Evolutionary conservation across 2,888 invertebrate species (phyloP).

Genomic region (Galerucella nymphaeae): DNA sequence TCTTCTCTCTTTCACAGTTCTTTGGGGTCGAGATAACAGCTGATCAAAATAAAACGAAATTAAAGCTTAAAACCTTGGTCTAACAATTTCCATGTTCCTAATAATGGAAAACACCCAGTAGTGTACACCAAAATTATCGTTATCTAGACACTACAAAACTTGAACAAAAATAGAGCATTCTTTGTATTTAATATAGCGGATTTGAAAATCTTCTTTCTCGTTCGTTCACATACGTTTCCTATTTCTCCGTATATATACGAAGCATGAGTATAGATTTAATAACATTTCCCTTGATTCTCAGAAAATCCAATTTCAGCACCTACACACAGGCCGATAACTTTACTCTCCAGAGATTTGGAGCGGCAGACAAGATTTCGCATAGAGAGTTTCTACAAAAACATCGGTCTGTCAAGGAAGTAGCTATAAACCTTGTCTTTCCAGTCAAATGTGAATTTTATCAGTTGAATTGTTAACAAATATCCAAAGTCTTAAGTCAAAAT

Average conservation of each 20-base stretch:
- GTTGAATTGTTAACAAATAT: not conserved
- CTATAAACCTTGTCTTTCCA: slow-evolving; percentile 13
- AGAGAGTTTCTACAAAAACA: not conserved
- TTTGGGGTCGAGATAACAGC: no score
- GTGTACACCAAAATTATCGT: no score
- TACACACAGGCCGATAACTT: slow-evolving; percentile 29
- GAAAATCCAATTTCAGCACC: slow-evolving; percentile 32
- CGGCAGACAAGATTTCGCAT: slow-evolving; percentile 23
- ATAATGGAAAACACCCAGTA: no score
- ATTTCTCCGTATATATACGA: slow-evolving; percentile 13
- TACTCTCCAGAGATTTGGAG: slow-evolving; percentile 25
- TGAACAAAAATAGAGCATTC: not conserved
- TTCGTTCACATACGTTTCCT: slow-evolving; percentile 4
- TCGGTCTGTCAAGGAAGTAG: slow-evolving; percentile 18
- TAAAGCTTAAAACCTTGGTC: no score
- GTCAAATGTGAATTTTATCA: slow-evolving; percentile 11
- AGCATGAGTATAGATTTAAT: slow-evolving; percentile 32
- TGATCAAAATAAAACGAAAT: no score
- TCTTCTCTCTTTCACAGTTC: no score
- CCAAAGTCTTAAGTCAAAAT: no score
- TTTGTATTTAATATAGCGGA: not conserved
- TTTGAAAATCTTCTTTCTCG: not conserved
- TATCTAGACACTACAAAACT: no score
- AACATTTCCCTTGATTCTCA: slow-evolving; percentile 31
- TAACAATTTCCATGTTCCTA: no score